phyloP scores from a whole-genome alignment of 2,888 invertebrate species.

The Agrilus mali region DNA sequence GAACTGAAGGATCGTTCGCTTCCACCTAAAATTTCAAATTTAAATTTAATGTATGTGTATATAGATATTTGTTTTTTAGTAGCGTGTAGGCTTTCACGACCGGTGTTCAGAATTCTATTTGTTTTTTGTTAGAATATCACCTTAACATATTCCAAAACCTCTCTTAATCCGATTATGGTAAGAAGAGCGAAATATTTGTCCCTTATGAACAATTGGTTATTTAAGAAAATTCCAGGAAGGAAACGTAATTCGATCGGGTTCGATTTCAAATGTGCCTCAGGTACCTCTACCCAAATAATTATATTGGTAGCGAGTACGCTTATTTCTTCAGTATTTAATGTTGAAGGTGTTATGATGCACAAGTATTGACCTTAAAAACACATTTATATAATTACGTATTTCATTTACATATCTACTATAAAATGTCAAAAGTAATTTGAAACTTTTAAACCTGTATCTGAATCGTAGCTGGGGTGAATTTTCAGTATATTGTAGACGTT shows the following conservation, averaged over 20 bases:
- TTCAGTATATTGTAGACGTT: constrained; percentile 25
- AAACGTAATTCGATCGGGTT: constrained; percentile 25
- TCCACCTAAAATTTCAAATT: constrained; percentile 20
- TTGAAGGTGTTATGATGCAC: constrained; percentile 25
- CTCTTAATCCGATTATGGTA: constrained; percentile 39
- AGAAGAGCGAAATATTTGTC: constrained; percentile 21
- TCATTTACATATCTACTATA: background rate
- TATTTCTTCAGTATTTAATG: constrained; percentile 19
- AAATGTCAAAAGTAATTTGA: background rate
- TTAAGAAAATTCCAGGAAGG: constrained; percentile 26
- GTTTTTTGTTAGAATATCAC: too few species aligned
- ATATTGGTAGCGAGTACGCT: constrained; percentile 25
- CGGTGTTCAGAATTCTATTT: too few species aligned
- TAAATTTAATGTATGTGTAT: constrained; percentile 3
- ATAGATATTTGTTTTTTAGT: background rate
- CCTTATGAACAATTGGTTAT: constrained; percentile 17
- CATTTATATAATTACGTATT: constrained; percentile 5
- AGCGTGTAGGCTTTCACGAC: too few species aligned
- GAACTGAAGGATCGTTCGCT: constrained; percentile 26
- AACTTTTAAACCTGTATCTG: constrained; percentile 23
- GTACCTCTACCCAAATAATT: constrained; percentile 24
- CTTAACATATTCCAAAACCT: constrained; percentile 42
- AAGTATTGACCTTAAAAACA: constrained; percentile 27
- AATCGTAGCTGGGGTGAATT: constrained; percentile 28
- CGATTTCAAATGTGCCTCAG: constrained; percentile 21